Percentiles rank a stretch among this genome's conserved stretches.
phyloP scores from a whole-genome alignment of 1,140 invertebrate species.

The Nasonia longicornis region DNA sequence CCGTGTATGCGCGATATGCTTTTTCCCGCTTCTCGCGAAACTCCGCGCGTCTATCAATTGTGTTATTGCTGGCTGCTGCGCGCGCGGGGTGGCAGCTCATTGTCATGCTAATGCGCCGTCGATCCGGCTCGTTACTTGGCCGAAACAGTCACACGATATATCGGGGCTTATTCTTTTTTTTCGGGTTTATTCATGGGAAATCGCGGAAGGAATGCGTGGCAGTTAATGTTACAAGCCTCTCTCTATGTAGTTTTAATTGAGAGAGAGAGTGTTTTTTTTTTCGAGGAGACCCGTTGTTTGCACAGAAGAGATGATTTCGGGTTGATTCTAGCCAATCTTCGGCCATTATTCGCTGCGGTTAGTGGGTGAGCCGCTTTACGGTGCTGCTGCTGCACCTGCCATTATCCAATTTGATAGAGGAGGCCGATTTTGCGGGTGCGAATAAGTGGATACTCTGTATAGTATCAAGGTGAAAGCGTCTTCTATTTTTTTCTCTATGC shows the following conservation, averaged over 20 bases:
- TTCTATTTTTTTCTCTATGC: background rate
- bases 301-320: background rate
- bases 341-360: background rate
- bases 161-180: background rate
- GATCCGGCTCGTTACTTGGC: slow-evolving; percentile 66
- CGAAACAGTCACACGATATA: slow-evolving; percentile 57
- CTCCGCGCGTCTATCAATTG: slow-evolving; percentile 64
- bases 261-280: background rate
- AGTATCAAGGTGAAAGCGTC: background rate
- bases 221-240: background rate
- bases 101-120: slow-evolving; percentile 67
- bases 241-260: background rate
- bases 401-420: background rate
- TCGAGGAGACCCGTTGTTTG: background rate
- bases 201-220: background rate
- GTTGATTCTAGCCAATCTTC: background rate
- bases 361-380: background rate
- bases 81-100: slow-evolving; percentile 45
- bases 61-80: slow-evolving; percentile 54
- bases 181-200: slow-evolving; percentile 59
- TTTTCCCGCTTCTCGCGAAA: slow-evolving; percentile 64
- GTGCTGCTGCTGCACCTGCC: background rate
- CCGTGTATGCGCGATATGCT: slow-evolving; percentile 11
- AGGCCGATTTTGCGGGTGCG: background rate
- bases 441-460: background rate